Evolutionary conservation across 2,797 vertebrate species (phyloP).

Genomic region (Erpetoichthys calabaricus): DNA sequence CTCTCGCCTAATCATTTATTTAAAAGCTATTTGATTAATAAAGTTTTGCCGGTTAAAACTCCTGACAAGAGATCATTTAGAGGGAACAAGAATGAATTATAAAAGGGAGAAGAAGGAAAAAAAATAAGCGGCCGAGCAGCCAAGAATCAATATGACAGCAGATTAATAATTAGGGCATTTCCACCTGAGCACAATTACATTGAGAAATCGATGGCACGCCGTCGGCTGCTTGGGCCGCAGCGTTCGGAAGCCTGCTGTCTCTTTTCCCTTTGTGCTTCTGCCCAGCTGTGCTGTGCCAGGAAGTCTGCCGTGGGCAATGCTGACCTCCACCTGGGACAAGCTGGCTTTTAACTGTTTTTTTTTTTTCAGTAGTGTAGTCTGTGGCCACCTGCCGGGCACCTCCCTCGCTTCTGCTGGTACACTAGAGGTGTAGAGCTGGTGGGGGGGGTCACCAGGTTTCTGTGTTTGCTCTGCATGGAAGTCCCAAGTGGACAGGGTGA

Average conservation of each 20-base stretch:
- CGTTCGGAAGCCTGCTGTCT: neutral
- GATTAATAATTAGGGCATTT: conserved; percentile 5
- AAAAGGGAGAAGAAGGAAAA: no score
- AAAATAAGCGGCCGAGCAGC: neutral
- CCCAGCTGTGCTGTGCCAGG: neutral
- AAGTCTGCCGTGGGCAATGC: neutral
- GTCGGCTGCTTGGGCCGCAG: neutral
- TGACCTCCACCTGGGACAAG: neutral
- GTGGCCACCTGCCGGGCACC: no score
- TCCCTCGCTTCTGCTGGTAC: no score
- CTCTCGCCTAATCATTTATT: neutral
- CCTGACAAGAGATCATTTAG: neutral
- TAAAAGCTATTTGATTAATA: neutral
- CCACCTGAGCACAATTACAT: conserved; percentile 1
- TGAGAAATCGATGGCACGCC: conserved; percentile 7
- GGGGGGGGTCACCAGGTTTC: no score
- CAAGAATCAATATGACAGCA: conserved; percentile 1
- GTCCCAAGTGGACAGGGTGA: conserved; percentile 18
- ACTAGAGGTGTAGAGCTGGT: no score
- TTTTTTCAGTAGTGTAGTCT: no score
- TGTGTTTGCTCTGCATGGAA: no score
- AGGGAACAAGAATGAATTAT: neutral
- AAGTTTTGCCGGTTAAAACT: neutral
- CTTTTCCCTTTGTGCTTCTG: neutral
- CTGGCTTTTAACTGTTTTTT: no score